Percentiles rank a stretch among this genome's conserved stretches.
Evolutionary conservation across 2,888 invertebrate species (phyloP).

Genomic region (Gibbula magus): DNA sequence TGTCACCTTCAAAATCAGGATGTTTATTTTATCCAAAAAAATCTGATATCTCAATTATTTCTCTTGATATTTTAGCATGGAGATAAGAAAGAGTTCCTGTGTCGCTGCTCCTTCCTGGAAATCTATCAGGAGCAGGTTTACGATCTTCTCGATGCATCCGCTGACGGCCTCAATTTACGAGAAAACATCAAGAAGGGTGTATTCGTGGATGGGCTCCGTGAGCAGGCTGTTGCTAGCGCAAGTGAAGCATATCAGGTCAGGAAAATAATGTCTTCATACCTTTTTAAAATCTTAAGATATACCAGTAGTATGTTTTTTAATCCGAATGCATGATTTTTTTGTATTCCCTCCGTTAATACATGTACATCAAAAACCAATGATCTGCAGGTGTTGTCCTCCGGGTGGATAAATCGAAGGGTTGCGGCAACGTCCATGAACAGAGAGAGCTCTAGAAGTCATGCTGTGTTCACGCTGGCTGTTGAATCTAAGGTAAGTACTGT

Average conservation of each 20-base stretch:
- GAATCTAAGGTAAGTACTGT: constrained; percentile 67
- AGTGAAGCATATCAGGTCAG: constrained; percentile 70
- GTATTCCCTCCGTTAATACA: too few relatives aligned
- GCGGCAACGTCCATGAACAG: constrained; percentile 76
- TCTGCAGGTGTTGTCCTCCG: constrained; percentile 66
- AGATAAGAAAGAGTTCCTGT: constrained; percentile 68
- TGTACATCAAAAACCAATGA: not conserved
- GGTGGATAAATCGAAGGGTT: constrained; percentile 73
- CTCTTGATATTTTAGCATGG: constrained; percentile 59
- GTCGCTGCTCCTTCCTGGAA: constrained; percentile 75
- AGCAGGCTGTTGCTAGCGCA: constrained; percentile 64
- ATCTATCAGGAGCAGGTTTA: constrained; percentile 76
- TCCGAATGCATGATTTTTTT: not conserved
- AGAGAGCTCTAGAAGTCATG: constrained; percentile 75
- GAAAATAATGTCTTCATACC: not conserved
- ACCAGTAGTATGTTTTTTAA: too few relatives aligned
- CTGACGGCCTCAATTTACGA: constrained; percentile 64
- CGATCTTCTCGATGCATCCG: constrained; percentile 72
- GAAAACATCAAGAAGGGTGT: constrained; percentile 72
- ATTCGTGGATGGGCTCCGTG: constrained; percentile 70
- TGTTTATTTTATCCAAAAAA: too few relatives aligned
- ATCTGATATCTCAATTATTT: too few relatives aligned
- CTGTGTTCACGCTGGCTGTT: constrained; percentile 73
- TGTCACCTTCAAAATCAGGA: too few relatives aligned
- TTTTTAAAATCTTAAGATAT: too few relatives aligned